Evolutionary conservation across 2,888 invertebrate species (phyloP).

Genomic region (Drosophila algonquin): DNA sequence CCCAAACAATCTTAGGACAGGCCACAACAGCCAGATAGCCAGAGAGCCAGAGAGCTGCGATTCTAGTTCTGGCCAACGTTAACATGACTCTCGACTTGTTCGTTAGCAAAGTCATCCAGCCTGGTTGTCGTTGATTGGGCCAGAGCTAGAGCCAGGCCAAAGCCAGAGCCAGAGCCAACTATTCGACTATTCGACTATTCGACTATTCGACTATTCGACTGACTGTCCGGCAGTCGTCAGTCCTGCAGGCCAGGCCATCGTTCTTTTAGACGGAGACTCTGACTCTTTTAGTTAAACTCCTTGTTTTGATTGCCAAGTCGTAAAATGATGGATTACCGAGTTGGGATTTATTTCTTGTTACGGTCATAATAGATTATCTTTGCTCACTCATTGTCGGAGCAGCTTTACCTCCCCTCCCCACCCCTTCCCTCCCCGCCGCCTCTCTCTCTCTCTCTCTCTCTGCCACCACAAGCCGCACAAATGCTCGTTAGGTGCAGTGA

Average conservation of each 20-base stretch:
- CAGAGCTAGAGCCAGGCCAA: background rate
- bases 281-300: constrained; percentile 69
- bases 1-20: constrained; percentile 49
- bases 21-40: background rate
- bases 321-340: constrained; percentile 79
- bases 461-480: constrained; percentile 4
- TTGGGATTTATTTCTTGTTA: constrained; percentile 78
- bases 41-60: constrained; percentile 14
- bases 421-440: background rate
- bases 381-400: constrained; percentile 76
- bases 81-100: constrained; percentile 70
- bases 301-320: constrained; percentile 78
- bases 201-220: constrained; percentile 22
- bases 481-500: constrained; percentile 62
- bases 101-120: constrained; percentile 44
- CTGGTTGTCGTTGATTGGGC: constrained; percentile 66
- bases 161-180: too few relatives aligned
- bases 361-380: constrained; percentile 80
- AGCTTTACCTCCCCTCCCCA: constrained; percentile 3
- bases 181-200: too few relatives aligned
- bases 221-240: constrained; percentile 29
- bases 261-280: too few relatives aligned
- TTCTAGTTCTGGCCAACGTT: constrained; percentile 65
- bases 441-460: background rate
- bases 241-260: constrained; percentile 11